Base-by-base conservation (phyloP, 2,113 vertebrate genomes). In the Pelodiscus sinensis region DNA sequence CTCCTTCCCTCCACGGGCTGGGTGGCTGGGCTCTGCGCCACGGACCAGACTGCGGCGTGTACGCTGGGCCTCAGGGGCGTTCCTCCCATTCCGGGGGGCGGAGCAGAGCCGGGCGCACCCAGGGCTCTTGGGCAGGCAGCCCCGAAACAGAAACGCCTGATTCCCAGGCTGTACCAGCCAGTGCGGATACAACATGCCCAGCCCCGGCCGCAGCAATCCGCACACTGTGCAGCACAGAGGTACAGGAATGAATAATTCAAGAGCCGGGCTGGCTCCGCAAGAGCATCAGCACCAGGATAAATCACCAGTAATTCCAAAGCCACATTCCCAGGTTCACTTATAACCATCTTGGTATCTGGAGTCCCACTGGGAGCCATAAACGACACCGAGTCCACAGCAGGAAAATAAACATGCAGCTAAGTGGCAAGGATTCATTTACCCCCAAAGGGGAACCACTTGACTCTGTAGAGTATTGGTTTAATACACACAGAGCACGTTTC, bases 341-440 rank as follows among this genome's bases (percentile, higher is more conserved):
- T 96, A 96, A 96, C 91, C 81, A 94, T 93, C 82, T 3, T 51
- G 94, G 90, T 96, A 93, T 96, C 96, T 93, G 91, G 91, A 92
- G 87, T 93, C 94, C 96, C 94, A 90, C 86, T 94, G 90, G 94
- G 94, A 96, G 90, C 81, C 93, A 97, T 97, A 97, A 97, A 98
- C 44, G 97, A 97, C 97, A 96, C 91, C 90, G 96, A 97, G 92
- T 95, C 97, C 92, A 80, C 92, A 89, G 96, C 98, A 97, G 97
- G 97, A 97, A 98, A 98, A 98, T 98, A 98, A 98, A 98, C 97
- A 97, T 97, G 97, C 97, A 97, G 96, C 98, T 98, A 98, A 97
- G 97, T 97, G 97, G 97, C 96, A 97, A 95, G 77, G 81, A 98
- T 97, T 97, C 97, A 97, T 94, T 96, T 96, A 93, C 97, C 96